These are phyloP conservation scores for Tonatia bakeri DNA, from an alignment of 2,113 vertebrate species.

Conservation along the genomic window DNA sequence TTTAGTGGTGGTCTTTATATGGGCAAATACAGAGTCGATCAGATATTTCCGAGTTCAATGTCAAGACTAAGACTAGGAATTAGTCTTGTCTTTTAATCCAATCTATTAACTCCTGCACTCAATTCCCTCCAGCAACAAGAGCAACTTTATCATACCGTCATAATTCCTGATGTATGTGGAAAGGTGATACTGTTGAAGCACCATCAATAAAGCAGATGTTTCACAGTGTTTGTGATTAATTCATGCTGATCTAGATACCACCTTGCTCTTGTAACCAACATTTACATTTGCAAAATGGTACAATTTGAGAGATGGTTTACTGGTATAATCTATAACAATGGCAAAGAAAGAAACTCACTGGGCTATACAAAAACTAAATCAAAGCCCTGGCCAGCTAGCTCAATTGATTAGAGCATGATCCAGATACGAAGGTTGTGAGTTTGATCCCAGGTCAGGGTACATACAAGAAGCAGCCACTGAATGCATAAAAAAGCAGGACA, in stretches of 20 bases:
- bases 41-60: slow-evolving; percentile 32
- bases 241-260: slow-evolving; percentile 29
- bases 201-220: slow-evolving; percentile 46
- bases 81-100: slow-evolving; percentile 38
- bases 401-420: too few relatives aligned
- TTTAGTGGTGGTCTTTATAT: neutral
- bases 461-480: too few relatives aligned
- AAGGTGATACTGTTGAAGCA: neutral
- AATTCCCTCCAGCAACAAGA: slow-evolving; percentile 32
- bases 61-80: slow-evolving; percentile 43
- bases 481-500: too few relatives aligned
- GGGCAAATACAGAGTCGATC: neutral
- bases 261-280: slow-evolving; percentile 48
- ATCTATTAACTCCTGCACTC: slow-evolving; percentile 41
- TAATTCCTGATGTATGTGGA: slow-evolving; percentile 36
- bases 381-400: neutral
- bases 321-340: neutral
- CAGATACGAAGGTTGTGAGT: too few relatives aligned
- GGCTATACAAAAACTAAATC: neutral
- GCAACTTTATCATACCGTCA: slow-evolving; percentile 40
- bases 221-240: slow-evolving; percentile 34
- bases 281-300: slow-evolving; percentile 45
- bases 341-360: neutral
- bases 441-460: too few relatives aligned
- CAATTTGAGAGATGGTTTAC: slow-evolving; percentile 4